These are phyloP conservation scores for Cyphomyrmex costatus DNA, from an alignment of 1,140 invertebrate genomes.

Conservation along the genomic window DNA sequence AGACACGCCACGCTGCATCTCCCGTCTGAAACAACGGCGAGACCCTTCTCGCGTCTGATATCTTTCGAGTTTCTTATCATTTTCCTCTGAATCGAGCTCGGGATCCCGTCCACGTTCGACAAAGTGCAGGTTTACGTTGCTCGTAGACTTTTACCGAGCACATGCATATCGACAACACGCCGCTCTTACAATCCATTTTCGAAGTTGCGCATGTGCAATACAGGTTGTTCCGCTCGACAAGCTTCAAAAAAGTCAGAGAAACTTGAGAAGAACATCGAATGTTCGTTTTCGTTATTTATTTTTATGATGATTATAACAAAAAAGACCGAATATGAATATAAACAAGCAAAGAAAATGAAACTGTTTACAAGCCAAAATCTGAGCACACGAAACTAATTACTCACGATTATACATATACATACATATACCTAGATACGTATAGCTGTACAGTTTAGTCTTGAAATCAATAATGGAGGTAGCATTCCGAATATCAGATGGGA, in stretches of 20 bases:
- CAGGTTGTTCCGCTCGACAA: constrained; percentile 14
- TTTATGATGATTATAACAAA: neutral
- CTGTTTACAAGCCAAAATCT: no score
- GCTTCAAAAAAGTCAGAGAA: neutral
- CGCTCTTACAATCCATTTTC: constrained; percentile 47
- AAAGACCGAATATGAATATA: neutral
- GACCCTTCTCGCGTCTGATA: constrained; percentile 5
- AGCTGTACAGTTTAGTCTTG: no score
- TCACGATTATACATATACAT: no score
- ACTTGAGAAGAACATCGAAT: neutral
- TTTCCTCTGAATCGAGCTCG: constrained; percentile 8
- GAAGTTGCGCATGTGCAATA: constrained; percentile 36
- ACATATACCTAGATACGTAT: no score
- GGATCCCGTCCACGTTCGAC: constrained; percentile 36
- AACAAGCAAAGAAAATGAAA: no score
- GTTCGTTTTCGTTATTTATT: neutral
- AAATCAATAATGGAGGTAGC: no score
- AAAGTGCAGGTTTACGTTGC: constrained; percentile 49
- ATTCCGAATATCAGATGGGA: no score
- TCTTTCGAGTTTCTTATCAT: constrained; percentile 54
- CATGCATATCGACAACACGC: constrained; percentile 31
- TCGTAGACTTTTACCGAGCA: neutral
- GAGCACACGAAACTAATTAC: no score
- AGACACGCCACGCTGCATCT: neutral
- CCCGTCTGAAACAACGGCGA: neutral